Conservation (phyloP, 2,113 vertebrate genomes). For the Arvicanthis niloticus region DNA sequence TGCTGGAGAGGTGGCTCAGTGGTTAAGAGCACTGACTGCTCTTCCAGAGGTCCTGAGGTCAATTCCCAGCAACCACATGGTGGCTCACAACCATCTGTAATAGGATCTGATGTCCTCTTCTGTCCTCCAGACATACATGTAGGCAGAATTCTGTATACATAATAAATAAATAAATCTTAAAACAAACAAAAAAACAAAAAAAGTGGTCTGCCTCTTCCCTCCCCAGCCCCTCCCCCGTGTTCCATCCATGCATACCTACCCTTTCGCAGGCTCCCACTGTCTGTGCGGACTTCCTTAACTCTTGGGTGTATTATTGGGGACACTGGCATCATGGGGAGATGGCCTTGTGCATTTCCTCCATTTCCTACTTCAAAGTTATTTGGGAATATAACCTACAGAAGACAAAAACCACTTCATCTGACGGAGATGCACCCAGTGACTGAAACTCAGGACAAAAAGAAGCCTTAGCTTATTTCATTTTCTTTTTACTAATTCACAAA, state of each 20-base stretch:
- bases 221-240: not conserved
- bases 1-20: too few species aligned
- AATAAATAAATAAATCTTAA: not conserved
- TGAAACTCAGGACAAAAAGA: slow-evolving; percentile 26
- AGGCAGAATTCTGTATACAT: too few species aligned
- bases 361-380: slow-evolving; percentile 93
- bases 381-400: slow-evolving; percentile 94
- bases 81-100: too few species aligned
- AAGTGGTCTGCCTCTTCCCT: not conserved
- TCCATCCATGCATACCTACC: slow-evolving; percentile 82
- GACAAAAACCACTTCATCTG: slow-evolving; percentile 66
- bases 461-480: slow-evolving; percentile 20
- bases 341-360: slow-evolving; percentile 87
- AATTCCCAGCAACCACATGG: too few species aligned
- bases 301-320: slow-evolving; percentile 98
- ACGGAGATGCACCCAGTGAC: slow-evolving; percentile 14
- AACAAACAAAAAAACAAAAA: not conserved
- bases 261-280: slow-evolving; percentile 91
- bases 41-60: too few species aligned
- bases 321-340: slow-evolving; percentile 94
- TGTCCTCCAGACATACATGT: too few species aligned
- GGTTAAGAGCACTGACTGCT: too few species aligned
- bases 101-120: too few species aligned
- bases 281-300: slow-evolving; percentile 96
- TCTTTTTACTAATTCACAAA: not conserved